Base-by-base conservation (phyloP, 1,140 invertebrate genomes). In the Lepidostoma basale region DNA sequence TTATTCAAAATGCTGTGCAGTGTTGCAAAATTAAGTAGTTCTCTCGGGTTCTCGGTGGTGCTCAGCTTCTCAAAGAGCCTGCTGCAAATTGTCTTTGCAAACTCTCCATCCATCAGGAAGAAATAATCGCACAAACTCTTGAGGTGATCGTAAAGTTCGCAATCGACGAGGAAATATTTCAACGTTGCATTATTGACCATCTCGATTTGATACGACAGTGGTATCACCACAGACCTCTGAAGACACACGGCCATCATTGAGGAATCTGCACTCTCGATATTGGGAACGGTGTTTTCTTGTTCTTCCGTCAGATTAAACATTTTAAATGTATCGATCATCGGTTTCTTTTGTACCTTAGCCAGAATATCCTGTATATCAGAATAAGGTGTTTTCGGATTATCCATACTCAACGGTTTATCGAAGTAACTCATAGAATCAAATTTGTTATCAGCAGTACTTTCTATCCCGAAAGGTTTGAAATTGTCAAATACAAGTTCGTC, bases 51-150 rank as follows among this genome's bases (percentile, higher is more conserved):
- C 1, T 85, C 75, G 1, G 85, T 87, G 14, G 85, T 80, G 33
- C 88, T 86, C 28, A 92, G 76, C 64, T 87, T 87, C 0, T 81
- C 77, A 67, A 91, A 90, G 14, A 93, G 76, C 42, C 86, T 88
- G 10, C 85, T 81, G 10, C 88, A 89, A 3, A 93, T 84, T 64
- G 85, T 87, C 20, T 85, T 86, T 0, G 88, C 87, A 76, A 92
- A 93, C 75, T 92, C 89, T 0, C 90, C 90, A 71, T 92, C 90
- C 76, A 92, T 79, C 6, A 93, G 73, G 68, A 92, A 92, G 75
- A 90, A 92, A 59, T 89, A 92, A 73, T 89, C 88, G 8, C 89
- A 83, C 0, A 93, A 75, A 75, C 86, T 89, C 14, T 86, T 85
- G 16, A 93, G 79, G 77, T 92, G 90, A 9, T 87, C 84, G 10